Percentiles rank a stretch among this genome's conserved stretches.
Evolutionary conservation across 2,113 vertebrate genomes (phyloP).

Genomic region (Tylochromis polylepis): DNA sequence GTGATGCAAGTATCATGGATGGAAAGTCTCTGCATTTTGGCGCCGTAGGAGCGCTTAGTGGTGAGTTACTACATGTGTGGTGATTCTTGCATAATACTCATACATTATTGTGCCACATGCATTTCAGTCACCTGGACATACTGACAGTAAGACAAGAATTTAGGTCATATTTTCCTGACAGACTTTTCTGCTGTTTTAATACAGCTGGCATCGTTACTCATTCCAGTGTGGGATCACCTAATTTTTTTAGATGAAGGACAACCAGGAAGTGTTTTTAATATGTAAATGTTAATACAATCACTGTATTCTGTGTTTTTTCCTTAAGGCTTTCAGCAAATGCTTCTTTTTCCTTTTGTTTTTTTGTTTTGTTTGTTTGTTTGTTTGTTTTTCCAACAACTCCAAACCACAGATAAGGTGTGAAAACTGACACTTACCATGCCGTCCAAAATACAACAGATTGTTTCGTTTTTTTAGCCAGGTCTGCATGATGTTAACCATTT

Average conservation of each 20-base stretch:
- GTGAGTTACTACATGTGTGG: conserved; percentile 57
- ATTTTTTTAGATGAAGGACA: background rate
- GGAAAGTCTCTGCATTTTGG: conserved; percentile 95
- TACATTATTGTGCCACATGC: background rate
- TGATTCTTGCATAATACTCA: background rate
- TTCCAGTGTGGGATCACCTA: background rate
- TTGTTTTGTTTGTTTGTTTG: no score
- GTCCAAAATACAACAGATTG: conserved; percentile 11
- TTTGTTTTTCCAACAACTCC: background rate
- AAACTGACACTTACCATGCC: background rate
- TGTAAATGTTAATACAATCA: background rate
- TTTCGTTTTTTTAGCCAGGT: background rate
- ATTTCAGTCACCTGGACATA: background rate
- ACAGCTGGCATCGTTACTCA: background rate
- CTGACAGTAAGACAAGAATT: background rate
- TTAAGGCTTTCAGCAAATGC: background rate
- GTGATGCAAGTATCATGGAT: conserved; percentile 99
- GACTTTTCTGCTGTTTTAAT: background rate
- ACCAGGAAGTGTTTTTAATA: background rate
- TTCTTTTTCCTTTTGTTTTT: background rate
- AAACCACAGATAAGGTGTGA: background rate
- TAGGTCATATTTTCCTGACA: background rate
- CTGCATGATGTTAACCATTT: conserved; percentile 10
- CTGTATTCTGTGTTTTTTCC: background rate
- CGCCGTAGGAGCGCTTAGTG: conserved; percentile 92